Base-by-base conservation (phyloP, 1,140 invertebrate species). In the Palaemon carinicauda region DNA sequence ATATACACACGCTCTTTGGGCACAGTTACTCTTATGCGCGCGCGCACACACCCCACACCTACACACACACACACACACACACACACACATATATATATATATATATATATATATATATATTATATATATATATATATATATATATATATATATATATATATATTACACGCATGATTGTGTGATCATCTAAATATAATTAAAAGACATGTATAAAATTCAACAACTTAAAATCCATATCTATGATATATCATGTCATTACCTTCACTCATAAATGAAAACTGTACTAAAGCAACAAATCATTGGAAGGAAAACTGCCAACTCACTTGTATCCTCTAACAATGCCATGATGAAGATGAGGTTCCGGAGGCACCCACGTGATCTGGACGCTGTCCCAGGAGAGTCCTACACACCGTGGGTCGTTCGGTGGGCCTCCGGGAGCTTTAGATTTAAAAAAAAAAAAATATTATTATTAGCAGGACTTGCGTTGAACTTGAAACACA, bases 311-410 rank as follows among this genome's bases (percentile, higher is more conserved):
- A 1, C 0, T 41, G 41, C 7, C 41, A 4, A 41, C 41, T 87
- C 12, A 93, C 92, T 86, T 92, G 93, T 94, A 94, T 10, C 94
- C 94, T 84, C 92, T 91, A 88, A 94, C 93, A 1, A 93, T 91
- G n/a, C 94, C 94, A 90, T 94, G 94, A 41, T 94, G 93, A 65
- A 91, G 91, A 24, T 92, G 91, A 24, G 92, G 91, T 84, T 92
- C 91, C 10, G 93, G 92, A 1, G 92, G 88, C 12, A 90, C 87
- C 92, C 92, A 92, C 29, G 93, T 87, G 17, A 92, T 89, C 73
- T 91, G 90, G 41, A 93, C 91, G 31, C 90, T 91, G 80, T 91
- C 89, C 50, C 92, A 91, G 27, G 90, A 91, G 5, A 91, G 88
- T 12, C 91, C 89, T 1, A 89, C 90, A 50, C 90, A 91, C 27